These are phyloP conservation scores for Leptocoma aspasia DNA, from an alignment of 2,113 vertebrate genomes.

Conservation along the genomic window DNA sequence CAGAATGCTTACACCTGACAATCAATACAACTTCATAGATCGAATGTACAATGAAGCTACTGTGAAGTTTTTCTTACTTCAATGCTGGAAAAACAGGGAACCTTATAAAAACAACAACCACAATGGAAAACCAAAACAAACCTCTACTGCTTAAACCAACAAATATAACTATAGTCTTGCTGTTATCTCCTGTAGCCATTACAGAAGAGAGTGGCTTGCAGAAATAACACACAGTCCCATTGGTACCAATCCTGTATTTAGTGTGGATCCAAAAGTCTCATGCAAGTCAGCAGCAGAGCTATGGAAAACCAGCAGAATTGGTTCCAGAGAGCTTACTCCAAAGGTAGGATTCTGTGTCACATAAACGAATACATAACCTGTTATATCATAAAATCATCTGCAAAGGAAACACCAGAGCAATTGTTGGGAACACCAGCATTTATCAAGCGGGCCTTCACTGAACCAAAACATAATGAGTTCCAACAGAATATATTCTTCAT, in stretches of 20 bases:
- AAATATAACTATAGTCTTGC: not conserved
- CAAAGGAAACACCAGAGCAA: not conserved
- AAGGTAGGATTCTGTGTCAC: not conserved
- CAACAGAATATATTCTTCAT: not conserved
- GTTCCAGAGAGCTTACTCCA: not conserved
- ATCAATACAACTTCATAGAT: not conserved
- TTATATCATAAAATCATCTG: not conserved
- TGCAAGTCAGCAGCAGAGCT: rapidly evolving
- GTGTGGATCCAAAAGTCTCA: not conserved
- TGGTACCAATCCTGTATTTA: not conserved
- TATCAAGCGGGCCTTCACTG: not conserved
- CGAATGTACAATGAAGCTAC: rapidly evolving
- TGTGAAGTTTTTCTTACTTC: not conserved
- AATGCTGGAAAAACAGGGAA: not conserved
- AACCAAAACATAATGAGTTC: not conserved
- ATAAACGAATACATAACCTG: not conserved
- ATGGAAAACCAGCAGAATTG: not conserved
- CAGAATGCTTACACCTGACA: not conserved
- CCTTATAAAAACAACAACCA: not conserved
- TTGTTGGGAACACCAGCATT: not conserved
- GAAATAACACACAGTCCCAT: not conserved
- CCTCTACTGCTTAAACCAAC: not conserved
- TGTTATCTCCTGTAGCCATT: not conserved
- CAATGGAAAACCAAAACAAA: not conserved
- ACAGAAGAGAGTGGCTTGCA: not conserved